Evolutionary conservation across 2,113 vertebrate genomes (phyloP).

Genomic region (Sebastes schlegelii): DNA sequence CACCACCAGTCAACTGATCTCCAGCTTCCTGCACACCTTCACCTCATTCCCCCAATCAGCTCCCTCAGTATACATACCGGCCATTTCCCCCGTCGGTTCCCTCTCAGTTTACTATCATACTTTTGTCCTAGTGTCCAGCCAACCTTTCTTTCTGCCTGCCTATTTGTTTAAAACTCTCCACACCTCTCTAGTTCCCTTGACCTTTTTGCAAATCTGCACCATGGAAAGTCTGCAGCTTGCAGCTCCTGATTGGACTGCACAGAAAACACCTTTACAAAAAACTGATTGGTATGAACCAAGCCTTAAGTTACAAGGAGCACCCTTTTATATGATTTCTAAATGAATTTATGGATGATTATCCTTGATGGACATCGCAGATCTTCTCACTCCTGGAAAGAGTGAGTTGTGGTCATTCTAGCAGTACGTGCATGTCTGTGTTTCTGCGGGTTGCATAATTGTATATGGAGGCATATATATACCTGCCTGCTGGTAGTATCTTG

Average conservation of each 20-base stretch:
- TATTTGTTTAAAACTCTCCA: neutral
- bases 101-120: neutral
- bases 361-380: neutral
- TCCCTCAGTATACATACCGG: neutral
- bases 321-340: neutral
- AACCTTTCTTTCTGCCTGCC: neutral
- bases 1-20: neutral
- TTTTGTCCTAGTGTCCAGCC: neutral
- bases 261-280: neutral
- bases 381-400: neutral
- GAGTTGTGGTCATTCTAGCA: neutral
- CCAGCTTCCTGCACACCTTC: slow-evolving; percentile 3
- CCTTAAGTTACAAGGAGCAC: neutral
- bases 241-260: neutral
- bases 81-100: neutral
- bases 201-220: neutral
- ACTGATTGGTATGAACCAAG: neutral
- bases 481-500: neutral
- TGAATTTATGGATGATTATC: neutral
- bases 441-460: neutral
- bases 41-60: neutral
- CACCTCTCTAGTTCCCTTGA: neutral
- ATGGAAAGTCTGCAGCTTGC: neutral
- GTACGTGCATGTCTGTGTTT: neutral
- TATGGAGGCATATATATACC: neutral